phyloP scores from a whole-genome alignment of 2,888 invertebrate species.

The Nephrocerus scutellatus region DNA sequence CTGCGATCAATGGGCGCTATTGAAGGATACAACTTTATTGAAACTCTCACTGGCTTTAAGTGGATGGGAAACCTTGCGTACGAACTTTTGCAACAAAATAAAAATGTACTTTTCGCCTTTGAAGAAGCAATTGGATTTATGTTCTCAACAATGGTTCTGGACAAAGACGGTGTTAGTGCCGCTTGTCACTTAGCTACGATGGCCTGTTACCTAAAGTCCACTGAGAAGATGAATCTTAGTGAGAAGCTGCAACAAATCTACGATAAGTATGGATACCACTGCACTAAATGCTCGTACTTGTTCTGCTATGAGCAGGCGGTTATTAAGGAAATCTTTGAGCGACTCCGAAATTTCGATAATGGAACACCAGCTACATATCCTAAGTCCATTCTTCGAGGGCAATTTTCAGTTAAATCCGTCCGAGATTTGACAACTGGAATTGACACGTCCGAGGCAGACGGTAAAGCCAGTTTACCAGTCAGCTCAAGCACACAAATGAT shows the following conservation, averaged over 20 bases:
- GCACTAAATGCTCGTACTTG: conserved; percentile 82
- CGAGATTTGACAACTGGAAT: conserved; percentile 80
- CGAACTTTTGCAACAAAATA: conserved; percentile 63
- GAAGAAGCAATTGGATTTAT: conserved; percentile 99
- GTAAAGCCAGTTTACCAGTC: conserved; percentile 62
- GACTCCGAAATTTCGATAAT: conserved; percentile 64
- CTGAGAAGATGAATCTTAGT: conserved; percentile 52
- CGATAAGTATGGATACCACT: conserved; percentile 79
- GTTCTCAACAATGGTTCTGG: conserved; percentile 81
- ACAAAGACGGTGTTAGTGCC: conserved; percentile 95
- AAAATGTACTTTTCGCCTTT: conserved; percentile 83
- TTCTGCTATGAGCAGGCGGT: conserved; percentile 68
- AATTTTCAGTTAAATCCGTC: conserved; percentile 60
- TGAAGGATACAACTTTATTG: conserved; percentile 70
- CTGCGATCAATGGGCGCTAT: conserved; percentile 69
- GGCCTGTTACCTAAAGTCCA: conserved; percentile 59
- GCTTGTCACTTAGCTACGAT: conserved; percentile 73
- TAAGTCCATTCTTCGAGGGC: conserved; percentile 54
- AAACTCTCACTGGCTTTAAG: conserved; percentile 97
- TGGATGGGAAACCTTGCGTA: conserved; percentile 93
- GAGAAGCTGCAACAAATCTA: conserved; percentile 71
- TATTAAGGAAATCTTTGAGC: conserved; percentile 70
- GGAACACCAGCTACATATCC: conserved; percentile 61
- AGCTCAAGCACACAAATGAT: conserved; percentile 80
- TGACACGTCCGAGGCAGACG: conserved; percentile 64